These are phyloP conservation scores for Phaetusa simplex DNA, from an alignment of 2,113 vertebrate species.

Conservation along the genomic window DNA sequence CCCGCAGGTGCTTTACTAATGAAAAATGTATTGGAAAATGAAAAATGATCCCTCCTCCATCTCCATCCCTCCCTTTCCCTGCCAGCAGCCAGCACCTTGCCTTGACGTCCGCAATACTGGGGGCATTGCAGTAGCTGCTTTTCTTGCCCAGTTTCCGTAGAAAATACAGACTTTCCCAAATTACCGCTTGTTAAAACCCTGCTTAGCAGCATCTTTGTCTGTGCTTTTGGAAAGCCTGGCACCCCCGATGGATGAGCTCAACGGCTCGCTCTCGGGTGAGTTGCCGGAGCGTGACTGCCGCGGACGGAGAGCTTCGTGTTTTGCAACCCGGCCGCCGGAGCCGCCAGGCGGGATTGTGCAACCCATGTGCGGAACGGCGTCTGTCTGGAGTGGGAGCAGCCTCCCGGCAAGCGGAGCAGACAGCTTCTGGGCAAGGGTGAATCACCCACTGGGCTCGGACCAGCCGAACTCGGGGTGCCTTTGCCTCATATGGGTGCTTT, in stretches of 20 bases:
- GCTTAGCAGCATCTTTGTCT: fast-evolving
- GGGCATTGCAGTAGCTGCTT: background rate
- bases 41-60: background rate
- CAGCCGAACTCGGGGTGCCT: background rate
- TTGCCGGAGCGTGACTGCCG: background rate
- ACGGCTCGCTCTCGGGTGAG: background rate
- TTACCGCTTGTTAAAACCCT: background rate
- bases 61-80: background rate
- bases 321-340: background rate
- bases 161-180: background rate
- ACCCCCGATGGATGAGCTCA: background rate
- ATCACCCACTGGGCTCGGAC: background rate
- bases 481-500: background rate
- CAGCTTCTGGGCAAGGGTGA: background rate
- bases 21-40: background rate
- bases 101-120: fast-evolving
- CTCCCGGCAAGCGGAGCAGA: background rate
- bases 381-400: background rate
- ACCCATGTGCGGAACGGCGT: background rate
- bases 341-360: background rate
- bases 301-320: background rate
- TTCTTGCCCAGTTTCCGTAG: background rate
- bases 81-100: background rate
- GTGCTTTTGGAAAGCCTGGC: background rate
- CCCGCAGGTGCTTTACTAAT: background rate